Evolutionary conservation across 2,797 vertebrate species (phyloP).

Genomic region (Cygnus olor): DNA sequence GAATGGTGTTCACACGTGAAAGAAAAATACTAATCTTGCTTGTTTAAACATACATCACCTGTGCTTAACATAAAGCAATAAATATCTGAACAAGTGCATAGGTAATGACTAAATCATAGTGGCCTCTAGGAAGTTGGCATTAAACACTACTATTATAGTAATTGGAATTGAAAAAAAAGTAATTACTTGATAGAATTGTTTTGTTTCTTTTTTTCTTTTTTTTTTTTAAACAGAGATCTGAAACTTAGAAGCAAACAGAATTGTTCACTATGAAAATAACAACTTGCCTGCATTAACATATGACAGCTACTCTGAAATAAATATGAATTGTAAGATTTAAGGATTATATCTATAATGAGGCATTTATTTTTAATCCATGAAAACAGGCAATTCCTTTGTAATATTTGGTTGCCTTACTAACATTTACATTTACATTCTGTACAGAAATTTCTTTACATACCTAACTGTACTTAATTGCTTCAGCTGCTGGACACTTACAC

Average conservation of each 20-base stretch:
- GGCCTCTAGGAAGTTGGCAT: background rate
- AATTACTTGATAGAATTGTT: background rate
- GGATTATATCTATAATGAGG: background rate
- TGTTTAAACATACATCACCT: background rate
- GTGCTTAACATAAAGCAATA: background rate
- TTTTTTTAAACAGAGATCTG: background rate
- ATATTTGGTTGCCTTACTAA: background rate
- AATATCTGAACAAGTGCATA: background rate
- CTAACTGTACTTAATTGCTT: background rate
- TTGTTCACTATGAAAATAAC: background rate
- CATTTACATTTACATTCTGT: background rate
- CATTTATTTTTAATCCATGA: background rate
- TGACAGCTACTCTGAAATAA: background rate
- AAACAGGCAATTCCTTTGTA: background rate
- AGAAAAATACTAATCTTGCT: background rate
- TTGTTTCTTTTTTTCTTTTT: background rate
- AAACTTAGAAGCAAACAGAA: conserved; percentile 5
- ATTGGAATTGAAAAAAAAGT: background rate
- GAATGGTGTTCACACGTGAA: accelerated
- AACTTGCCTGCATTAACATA: background rate
- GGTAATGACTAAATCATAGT: background rate
- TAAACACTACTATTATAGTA: background rate
- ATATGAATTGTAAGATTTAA: background rate
- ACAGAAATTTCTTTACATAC: background rate
- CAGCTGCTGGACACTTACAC: background rate